Evolutionary conservation across 2,888 invertebrate species (phyloP), one percentile per base, ranked within the genome.

Genomic region (Tuta absoluta): DNA sequence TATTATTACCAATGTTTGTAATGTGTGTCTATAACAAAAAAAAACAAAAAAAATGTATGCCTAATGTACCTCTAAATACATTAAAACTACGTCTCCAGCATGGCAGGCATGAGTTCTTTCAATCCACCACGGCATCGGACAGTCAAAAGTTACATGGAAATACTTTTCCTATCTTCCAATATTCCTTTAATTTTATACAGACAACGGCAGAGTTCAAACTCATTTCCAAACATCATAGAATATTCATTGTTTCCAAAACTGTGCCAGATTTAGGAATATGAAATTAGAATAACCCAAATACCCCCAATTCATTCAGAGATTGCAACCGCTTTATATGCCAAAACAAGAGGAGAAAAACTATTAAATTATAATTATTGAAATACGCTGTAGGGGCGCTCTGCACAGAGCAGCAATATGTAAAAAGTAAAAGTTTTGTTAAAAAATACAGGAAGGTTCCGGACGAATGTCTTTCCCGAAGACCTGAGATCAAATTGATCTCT

Each of bases 281-380:
- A 45, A 45, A n/a, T 45, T 45, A 45, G 45, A 45, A 45, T 45
- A 45, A 45, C 45, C 21, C 11, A 53, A 53, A 23, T 53, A 53
- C 12, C 24, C 21, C 12, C 23, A 53, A 24, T 53, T 53, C 53
- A 14, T 53, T 53, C 23, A 12, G 19, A 24, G 53, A 14, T 53
- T 53, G 19, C 45, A 45, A 17, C n/a, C 45, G 45, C 17, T 45
- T n/a, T 41, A 41, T 41, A 51, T 17, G 11, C 56, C 56, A 56
- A 56, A 10, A 56, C n/a, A n/a, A 19, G 24, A 56, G 28, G 23
- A 53, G 48, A 59, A 41, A 60, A 65, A 51, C 65, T 63, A 65
- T 65, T 57, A 63, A 65, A 63, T 59, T 59, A 49, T 38, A 62
- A 65, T 65, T 63, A 59, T 53, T 48, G 53, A 63, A 63, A 66